Conservation (phyloP, 2,113 vertebrate species). For the Oncorhynchus nerka region DNA sequence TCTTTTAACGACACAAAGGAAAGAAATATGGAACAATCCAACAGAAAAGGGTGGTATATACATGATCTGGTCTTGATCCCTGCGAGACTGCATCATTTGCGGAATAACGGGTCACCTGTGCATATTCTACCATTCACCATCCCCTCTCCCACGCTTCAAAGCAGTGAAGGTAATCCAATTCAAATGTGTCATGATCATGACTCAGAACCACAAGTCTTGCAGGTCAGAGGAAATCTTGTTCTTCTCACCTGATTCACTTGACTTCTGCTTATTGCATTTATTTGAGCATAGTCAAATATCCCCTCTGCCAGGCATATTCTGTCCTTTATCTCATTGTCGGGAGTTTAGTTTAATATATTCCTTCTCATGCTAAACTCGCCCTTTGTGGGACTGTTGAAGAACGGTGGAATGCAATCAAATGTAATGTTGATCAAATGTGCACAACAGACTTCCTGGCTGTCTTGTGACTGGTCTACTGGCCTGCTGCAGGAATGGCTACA, state of each 20-base stretch:
- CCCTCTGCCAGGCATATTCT: background rate
- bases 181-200: background rate
- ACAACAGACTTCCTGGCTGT: background rate
- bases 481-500: conserved; percentile 27
- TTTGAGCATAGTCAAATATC: conserved; percentile 2
- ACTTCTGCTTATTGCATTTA: background rate
- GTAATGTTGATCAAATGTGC: conserved; percentile 29
- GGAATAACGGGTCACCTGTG: conserved; percentile 21
- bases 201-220: background rate
- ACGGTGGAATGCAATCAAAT: conserved; percentile 25
- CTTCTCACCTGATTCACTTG: background rate
- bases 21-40: conserved; percentile 15
- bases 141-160: conserved; percentile 3
- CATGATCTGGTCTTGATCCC: conserved; percentile 18
- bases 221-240: background rate
- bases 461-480: conserved; percentile 6
- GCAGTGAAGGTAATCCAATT: background rate
- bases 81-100: conserved; percentile 32
- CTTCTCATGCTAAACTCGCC: conserved; percentile 13
- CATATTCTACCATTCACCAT: conserved; percentile 5
- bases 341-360: conserved; percentile 9
- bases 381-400: conserved; percentile 6
- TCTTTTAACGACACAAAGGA: conserved; percentile 13
- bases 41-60: conserved; percentile 19
- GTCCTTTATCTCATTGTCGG: conserved; percentile 1